phyloP scores from a whole-genome alignment of 2,113 vertebrate species.

The Prolemur simus region DNA sequence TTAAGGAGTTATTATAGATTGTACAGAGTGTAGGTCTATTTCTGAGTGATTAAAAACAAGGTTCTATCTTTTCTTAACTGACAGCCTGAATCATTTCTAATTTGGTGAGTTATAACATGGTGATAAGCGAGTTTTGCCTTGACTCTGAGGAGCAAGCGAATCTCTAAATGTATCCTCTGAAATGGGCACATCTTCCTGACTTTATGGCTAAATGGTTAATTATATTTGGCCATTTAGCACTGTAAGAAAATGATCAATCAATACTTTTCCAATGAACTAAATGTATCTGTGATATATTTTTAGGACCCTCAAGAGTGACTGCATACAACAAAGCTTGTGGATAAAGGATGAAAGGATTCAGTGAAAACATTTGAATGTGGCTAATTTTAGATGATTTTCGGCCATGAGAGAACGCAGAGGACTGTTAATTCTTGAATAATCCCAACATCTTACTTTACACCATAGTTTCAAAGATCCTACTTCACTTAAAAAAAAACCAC shows the following conservation, averaged over 20 bases:
- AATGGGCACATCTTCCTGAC: background rate
- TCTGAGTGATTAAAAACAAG: conserved; percentile 7
- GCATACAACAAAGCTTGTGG: background rate
- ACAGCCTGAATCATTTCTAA: background rate
- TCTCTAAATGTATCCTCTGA: background rate
- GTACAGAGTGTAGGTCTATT: background rate
- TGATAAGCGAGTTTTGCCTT: background rate
- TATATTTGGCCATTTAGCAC: background rate
- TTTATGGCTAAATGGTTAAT: background rate
- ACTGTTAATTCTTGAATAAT: background rate
- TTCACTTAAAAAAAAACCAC: background rate
- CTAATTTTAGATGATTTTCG: conserved; percentile 1
- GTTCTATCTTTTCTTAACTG: background rate
- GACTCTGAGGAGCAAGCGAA: background rate
- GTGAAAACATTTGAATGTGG: background rate
- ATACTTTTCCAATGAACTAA: conserved; percentile 24
- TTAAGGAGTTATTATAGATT: background rate
- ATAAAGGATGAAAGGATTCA: background rate
- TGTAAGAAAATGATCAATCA: conserved; percentile 10
- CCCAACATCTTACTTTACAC: background rate
- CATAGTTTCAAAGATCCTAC: background rate
- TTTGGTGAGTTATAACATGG: background rate
- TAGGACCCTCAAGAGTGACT: background rate
- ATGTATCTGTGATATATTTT: background rate
- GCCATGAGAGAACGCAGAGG: background rate